Evolutionary conservation across 2,113 vertebrate genomes (phyloP).

Genomic region (Nycticorax nycticorax): DNA sequence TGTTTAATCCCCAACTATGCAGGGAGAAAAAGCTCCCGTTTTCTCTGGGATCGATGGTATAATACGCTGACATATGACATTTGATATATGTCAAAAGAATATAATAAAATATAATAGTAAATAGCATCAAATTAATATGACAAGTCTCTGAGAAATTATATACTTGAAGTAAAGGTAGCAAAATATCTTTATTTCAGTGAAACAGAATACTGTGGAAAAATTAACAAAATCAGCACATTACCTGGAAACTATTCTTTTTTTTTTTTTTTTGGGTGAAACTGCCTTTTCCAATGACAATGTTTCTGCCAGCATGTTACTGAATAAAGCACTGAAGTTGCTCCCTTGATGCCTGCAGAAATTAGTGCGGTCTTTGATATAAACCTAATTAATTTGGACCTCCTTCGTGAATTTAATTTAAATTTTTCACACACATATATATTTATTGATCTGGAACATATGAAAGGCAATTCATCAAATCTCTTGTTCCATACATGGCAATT

Average conservation of each 20-base stretch:
- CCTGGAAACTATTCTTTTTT: not conserved
- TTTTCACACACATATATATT: not conserved
- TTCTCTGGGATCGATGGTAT: not conserved
- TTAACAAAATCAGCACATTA: not conserved
- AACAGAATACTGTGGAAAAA: not conserved
- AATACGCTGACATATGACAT: not conserved
- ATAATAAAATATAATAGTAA: not conserved
- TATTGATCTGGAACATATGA: not conserved
- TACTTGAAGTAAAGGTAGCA: not conserved
- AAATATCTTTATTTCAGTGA: not conserved
- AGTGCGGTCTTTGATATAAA: not conserved
- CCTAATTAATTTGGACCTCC: not conserved
- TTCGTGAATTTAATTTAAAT: not conserved
- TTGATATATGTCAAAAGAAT: not conserved
- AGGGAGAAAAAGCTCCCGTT: not conserved
- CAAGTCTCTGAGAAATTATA: not conserved
- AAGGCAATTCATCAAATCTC: not conserved
- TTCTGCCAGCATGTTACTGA: rapidly evolving
- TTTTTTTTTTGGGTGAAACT: too few species aligned
- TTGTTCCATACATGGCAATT: not conserved
- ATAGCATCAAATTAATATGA: not conserved
- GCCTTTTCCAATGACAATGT: not conserved
- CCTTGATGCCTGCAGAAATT: not conserved
- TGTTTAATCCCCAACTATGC: not conserved
- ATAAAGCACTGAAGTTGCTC: not conserved